phyloP scores from a whole-genome alignment of 2,113 vertebrate genomes.

The Mesocricetus auratus region DNA sequence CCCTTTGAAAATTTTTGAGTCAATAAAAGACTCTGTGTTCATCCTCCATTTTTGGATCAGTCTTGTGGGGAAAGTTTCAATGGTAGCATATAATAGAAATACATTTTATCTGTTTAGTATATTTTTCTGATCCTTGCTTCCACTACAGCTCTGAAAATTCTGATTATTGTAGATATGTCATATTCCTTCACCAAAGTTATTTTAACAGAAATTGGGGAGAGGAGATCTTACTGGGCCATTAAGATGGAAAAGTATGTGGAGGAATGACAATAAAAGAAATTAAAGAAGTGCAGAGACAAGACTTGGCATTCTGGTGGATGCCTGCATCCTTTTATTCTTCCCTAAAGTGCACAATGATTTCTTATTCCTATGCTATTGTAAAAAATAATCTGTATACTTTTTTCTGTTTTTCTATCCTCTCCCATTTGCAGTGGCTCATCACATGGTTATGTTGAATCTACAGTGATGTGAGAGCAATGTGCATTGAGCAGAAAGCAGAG shows the following conservation, averaged over 20 bases:
- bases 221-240: not conserved
- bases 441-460: not conserved
- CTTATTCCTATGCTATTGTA: not conserved
- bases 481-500: not conserved
- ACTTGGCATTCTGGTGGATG: not conserved
- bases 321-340: not conserved
- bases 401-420: not conserved
- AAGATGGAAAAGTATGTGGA: not conserved
- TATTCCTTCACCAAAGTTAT: not conserved
- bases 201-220: not conserved
- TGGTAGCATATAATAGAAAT: too few species aligned
- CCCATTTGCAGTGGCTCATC: not conserved
- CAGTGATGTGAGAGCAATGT: not conserved
- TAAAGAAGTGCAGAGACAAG: not conserved
- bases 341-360: not conserved
- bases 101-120: not conserved
- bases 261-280: not conserved
- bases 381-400: not conserved
- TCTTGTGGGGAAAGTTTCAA: not conserved
- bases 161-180: not conserved
- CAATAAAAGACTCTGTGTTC: not conserved
- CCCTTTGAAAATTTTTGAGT: not conserved
- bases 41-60: not conserved
- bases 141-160: not conserved
- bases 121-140: not conserved